Percentiles rank a stretch among this genome's conserved stretches.
These are phyloP conservation scores for Lepidurus apus DNA, from an alignment of 1,140 invertebrate genomes.

Conservation along the genomic window DNA sequence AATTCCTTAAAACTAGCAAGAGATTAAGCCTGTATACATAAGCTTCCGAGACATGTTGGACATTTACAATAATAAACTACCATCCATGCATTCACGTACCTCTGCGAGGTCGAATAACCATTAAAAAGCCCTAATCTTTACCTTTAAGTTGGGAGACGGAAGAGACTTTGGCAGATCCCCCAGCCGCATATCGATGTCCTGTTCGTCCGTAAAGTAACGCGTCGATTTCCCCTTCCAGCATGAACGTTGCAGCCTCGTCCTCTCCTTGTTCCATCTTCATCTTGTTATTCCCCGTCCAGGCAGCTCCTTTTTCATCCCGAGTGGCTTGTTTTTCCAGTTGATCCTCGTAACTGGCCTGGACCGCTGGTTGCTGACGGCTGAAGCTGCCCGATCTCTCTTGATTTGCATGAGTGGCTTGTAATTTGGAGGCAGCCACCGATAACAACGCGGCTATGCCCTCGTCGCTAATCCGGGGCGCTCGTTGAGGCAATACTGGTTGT, in stretches of 20 bases:
- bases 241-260: conserved; percentile 34
- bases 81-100: background rate
- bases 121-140: background rate
- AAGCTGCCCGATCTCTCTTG: conserved; percentile 33
- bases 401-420: conserved; percentile 14
- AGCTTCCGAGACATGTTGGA: background rate
- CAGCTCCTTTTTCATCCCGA: conserved; percentile 30
- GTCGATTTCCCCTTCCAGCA: conserved; percentile 45
- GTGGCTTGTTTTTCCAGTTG: conserved; percentile 34
- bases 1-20: too few species aligned
- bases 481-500: background rate
- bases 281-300: conserved; percentile 34
- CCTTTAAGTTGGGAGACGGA: background rate
- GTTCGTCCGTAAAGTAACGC: conserved; percentile 42
- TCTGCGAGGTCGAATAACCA: background rate
- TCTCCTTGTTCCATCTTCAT: conserved; percentile 29
- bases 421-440: conserved; percentile 1
- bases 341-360: conserved; percentile 32
- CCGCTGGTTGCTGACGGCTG: conserved; percentile 36
- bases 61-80: background rate
- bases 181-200: background rate
- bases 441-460: conserved; percentile 10
- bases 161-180: background rate
- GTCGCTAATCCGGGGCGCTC: background rate
- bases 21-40: too few species aligned